Conservation (phyloP, 2,888 invertebrate species). For the Caenorhabditis virilis region DNA sequence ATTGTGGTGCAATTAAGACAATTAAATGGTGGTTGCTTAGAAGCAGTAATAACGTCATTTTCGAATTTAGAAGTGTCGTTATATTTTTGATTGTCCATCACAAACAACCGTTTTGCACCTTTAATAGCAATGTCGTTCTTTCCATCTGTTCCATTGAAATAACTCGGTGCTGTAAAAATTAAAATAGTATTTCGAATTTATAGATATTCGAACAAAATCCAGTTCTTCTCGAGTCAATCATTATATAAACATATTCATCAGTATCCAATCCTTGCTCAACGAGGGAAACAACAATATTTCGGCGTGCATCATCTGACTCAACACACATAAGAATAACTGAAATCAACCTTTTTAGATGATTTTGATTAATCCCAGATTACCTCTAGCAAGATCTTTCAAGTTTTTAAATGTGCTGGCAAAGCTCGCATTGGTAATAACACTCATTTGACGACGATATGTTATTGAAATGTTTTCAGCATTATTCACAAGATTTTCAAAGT, state of each 20-base stretch:
- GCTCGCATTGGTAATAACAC: constrained; percentile 30
- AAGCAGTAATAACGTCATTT: constrained; percentile 31
- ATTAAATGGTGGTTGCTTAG: constrained; percentile 35
- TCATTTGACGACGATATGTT: constrained; percentile 41
- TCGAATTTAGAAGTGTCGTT: constrained; percentile 30
- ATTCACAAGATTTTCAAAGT: constrained; percentile 22
- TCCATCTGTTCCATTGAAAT: constrained; percentile 43
- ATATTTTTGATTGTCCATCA: constrained; percentile 39
- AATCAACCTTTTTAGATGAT: no score
- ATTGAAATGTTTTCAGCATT: constrained; percentile 40
- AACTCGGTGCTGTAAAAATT: constrained; percentile 10
- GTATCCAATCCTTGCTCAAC: constrained; percentile 39
- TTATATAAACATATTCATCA: constrained; percentile 43
- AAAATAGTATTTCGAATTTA: constrained; percentile 1
- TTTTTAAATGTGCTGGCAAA: constrained; percentile 28
- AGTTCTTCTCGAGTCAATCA: constrained; percentile 29
- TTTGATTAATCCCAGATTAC: no score
- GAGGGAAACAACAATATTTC: constrained; percentile 46
- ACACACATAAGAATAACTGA: constrained; percentile 51
- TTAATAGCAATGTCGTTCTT: constrained; percentile 34
- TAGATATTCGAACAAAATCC: constrained; percentile 34
- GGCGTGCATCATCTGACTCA: constrained; percentile 47
- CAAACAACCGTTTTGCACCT: constrained; percentile 22
- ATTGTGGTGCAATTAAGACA: constrained; percentile 41
- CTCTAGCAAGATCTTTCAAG: constrained; percentile 35